Evolutionary conservation across 1,140 invertebrate genomes (phyloP), one percentile per base, ranked within the genome.

Genomic region (Drosophila virilis): DNA sequence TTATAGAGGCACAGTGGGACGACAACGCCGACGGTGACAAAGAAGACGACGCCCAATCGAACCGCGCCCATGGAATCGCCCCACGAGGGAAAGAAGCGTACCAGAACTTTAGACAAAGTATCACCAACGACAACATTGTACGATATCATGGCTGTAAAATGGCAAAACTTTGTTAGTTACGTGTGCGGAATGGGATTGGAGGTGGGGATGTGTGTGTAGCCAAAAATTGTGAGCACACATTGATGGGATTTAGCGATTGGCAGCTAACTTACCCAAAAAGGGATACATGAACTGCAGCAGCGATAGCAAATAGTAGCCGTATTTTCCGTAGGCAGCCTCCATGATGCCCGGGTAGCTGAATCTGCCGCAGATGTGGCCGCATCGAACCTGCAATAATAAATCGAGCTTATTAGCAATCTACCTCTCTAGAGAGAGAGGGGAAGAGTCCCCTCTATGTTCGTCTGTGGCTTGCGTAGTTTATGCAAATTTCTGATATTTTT

Each of bases 71-170:
- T 93, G 76, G 51, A 95, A 92, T 51, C 93, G 93, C 62, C 94
- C 94, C 35, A 91, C 6, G 85, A 91, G 45, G 91, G 91, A 50
- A 92, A 80, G 67, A 96, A 92, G 62, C 97, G 93, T 7, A 96
- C 93, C 37, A 97, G 92, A 2, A 98, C 96, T 93, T 97, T 97
- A 1, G 97, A 97, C 15, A 97, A 94, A 0, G 97, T 98, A 91
- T 98, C 97, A 33, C 97, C 97, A 17, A 98, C 97, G 35, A 98
- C 97, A 6, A 98, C 95, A 91, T 98, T 98, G 91, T 98, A 98
- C 50, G 96, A 97, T 35, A 97, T 96, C 96, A 98, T 98, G 1
- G 97, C 97, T 97, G 93, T 55, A 76, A 80, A 79, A 60, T 58
- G 45, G 13, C 42, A 59, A 46, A 59, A 59, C 42, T 59, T 59